Evolutionary conservation across 2,888 invertebrate species (phyloP).

Genomic region (Drosophila austrosaltans): DNA sequence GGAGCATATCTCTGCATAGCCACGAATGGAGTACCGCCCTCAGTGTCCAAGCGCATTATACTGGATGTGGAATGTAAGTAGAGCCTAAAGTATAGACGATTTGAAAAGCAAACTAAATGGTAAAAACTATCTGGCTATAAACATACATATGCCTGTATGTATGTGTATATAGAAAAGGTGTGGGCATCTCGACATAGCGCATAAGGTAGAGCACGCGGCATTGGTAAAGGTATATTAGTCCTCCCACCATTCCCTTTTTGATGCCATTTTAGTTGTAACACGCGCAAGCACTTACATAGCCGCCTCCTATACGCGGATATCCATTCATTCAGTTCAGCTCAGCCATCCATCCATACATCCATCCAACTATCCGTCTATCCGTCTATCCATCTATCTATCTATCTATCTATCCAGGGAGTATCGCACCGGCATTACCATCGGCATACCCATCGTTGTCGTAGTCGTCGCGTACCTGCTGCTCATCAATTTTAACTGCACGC

Average conservation of each 20-base stretch:
- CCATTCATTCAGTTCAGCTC: conserved; percentile 50
- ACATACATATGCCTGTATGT: no score
- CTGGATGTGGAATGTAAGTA: conserved; percentile 93
- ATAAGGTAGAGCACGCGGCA: no score
- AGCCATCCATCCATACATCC: not conserved
- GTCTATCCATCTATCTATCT: conserved; percentile 15
- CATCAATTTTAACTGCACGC: conserved; percentile 74
- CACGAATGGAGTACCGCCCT: conserved; percentile 94
- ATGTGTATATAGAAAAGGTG: no score
- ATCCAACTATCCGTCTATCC: conserved; percentile 32
- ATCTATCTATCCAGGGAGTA: conserved; percentile 25
- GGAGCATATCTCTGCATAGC: conserved; percentile 84
- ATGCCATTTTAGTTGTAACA: conserved; percentile 56
- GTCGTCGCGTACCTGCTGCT: conserved; percentile 60
- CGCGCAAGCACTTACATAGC: conserved; percentile 73
- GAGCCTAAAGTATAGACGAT: conserved; percentile 7
- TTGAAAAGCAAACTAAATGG: conserved; percentile 21
- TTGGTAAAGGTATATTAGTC: conserved; percentile 51
- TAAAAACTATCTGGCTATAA: conserved; percentile 40
- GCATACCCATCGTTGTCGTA: not conserved
- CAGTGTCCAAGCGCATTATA: conserved; percentile 95
- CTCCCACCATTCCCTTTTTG: not conserved
- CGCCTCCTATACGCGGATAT: conserved; percentile 40
- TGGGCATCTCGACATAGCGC: no score
- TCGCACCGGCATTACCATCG: conserved; percentile 3